phyloP scores from a whole-genome alignment of 1,140 invertebrate genomes.

The Dendrolimus kikuchii region DNA sequence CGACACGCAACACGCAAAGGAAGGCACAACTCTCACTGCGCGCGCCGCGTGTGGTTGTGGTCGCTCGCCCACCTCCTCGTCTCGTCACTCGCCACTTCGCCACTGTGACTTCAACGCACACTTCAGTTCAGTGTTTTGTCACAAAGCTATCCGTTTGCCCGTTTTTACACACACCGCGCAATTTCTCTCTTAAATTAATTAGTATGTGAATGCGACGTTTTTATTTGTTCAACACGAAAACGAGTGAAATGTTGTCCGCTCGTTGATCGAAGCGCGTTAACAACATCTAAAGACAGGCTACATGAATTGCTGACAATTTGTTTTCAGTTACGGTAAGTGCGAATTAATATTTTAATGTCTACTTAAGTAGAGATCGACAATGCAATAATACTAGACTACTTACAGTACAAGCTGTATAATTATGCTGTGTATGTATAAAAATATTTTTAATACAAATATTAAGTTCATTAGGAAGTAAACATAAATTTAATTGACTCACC shows the following conservation, averaged over 20 bases:
- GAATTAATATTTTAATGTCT: slow-evolving; percentile 10
- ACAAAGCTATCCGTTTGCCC: slow-evolving; percentile 41
- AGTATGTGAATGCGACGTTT: slow-evolving; percentile 64
- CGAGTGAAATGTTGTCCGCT: slow-evolving; percentile 61
- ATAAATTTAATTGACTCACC: no score
- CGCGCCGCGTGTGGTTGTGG: slow-evolving; percentile 61
- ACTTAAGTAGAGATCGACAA: no score
- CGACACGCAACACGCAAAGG: slow-evolving; percentile 26
- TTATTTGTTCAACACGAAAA: slow-evolving; percentile 53
- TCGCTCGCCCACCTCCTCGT: slow-evolving; percentile 35
- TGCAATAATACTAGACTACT: no score
- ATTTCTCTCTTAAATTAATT: slow-evolving; percentile 59
- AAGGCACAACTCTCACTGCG: slow-evolving; percentile 62
- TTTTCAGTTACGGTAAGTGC: slow-evolving; percentile 41
- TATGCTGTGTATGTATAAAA: no score
- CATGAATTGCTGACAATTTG: slow-evolving; percentile 49
- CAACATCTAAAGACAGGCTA: slow-evolving; percentile 37
- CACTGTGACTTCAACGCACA: slow-evolving; percentile 21
- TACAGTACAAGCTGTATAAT: no score
- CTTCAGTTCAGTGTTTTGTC: slow-evolving; percentile 39
- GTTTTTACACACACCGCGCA: slow-evolving; percentile 41
- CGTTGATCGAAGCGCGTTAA: slow-evolving; percentile 34
- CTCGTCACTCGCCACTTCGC: slow-evolving; percentile 20
- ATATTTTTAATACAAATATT: no score
- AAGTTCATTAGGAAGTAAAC: no score